These are phyloP conservation scores for Blomia tropicalis DNA, from an alignment of 2,888 invertebrate genomes.

Conservation along the genomic window DNA sequence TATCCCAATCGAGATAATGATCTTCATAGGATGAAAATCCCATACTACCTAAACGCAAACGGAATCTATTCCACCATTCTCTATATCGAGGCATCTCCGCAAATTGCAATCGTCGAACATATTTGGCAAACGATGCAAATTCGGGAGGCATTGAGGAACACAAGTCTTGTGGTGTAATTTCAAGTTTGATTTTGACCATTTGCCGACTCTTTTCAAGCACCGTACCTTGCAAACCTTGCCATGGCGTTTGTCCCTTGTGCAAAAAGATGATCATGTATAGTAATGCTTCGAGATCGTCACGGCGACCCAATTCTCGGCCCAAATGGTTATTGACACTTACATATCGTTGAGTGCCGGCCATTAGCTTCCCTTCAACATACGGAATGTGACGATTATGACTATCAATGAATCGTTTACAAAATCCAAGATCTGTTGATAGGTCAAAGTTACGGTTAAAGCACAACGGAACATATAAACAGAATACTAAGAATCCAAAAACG, in stretches of 20 bases:
- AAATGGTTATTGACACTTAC: constrained; percentile 97
- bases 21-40: neutral
- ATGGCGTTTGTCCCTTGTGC: constrained; percentile 14
- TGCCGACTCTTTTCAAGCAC: neutral
- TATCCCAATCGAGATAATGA: neutral
- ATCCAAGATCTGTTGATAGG: constrained; percentile 19
- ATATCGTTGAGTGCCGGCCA: constrained; percentile 91
- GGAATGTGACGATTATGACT: constrained; percentile 15
- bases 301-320: constrained; percentile 45
- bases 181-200: neutral
- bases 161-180: neutral
- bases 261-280: constrained; percentile 19
- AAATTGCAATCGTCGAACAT: neutral
- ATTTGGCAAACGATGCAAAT: neutral
- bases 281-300: constrained; percentile 18
- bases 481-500: neutral
- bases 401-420: constrained; percentile 19
- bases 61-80: neutral
- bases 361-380: constrained; percentile 85
- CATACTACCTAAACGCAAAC: neutral
- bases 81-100: neutral
- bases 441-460: neutral
- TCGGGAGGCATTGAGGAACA: neutral
- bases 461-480: neutral
- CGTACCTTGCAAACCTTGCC: constrained; percentile 9